A percentile compares a stretch with the other conserved stretches of the same genome.
Conservation (phyloP, 2,113 vertebrate species). For the Lampris megalopsis region DNA sequence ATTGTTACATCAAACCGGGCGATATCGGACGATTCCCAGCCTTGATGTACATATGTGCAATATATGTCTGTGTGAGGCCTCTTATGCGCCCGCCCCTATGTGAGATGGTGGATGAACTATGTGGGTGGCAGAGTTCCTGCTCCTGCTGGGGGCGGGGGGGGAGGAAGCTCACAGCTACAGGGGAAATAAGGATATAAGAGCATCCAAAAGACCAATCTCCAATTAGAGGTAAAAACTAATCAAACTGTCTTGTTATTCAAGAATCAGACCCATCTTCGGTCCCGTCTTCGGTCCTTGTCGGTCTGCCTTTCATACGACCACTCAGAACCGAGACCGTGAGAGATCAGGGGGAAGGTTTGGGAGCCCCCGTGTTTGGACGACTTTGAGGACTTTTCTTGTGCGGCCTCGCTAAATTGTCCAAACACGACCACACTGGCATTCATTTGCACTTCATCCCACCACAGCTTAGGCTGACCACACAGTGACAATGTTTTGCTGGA, state of each 20-base stretch:
- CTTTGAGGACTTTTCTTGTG: constrained; percentile 73
- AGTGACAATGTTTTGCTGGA: constrained; percentile 80
- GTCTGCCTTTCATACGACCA: constrained; percentile 37
- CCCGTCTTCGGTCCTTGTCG: constrained; percentile 9
- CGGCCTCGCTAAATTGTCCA: constrained; percentile 77
- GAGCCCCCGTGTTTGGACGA: constrained; percentile 71
- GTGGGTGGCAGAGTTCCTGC: constrained; percentile 61
- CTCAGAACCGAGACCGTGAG: constrained; percentile 59
- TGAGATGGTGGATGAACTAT: constrained; percentile 51
- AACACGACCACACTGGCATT: constrained; percentile 81
- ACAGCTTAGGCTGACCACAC: constrained; percentile 78
- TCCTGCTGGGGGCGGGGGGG: constrained; percentile 27
- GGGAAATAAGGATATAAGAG: constrained; percentile 17
- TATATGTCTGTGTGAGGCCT: constrained; percentile 19
- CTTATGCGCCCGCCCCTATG: constrained; percentile 46
- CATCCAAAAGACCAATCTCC: constrained; percentile 19
- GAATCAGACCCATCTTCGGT: constrained; percentile 33
- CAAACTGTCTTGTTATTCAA: constrained; percentile 27
- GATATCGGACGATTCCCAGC: too few relatives aligned
- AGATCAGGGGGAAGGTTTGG: constrained; percentile 59
- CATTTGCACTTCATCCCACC: constrained; percentile 71
- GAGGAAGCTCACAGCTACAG: constrained; percentile 20
- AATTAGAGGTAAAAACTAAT: constrained; percentile 23
- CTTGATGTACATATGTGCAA: constrained; percentile 8
- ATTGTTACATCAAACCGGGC: too few relatives aligned